Evolutionary conservation across 2,113 vertebrate genomes (phyloP), one percentile per base, ranked within the genome.

Genomic region (Rhodinocichla rosea): DNA sequence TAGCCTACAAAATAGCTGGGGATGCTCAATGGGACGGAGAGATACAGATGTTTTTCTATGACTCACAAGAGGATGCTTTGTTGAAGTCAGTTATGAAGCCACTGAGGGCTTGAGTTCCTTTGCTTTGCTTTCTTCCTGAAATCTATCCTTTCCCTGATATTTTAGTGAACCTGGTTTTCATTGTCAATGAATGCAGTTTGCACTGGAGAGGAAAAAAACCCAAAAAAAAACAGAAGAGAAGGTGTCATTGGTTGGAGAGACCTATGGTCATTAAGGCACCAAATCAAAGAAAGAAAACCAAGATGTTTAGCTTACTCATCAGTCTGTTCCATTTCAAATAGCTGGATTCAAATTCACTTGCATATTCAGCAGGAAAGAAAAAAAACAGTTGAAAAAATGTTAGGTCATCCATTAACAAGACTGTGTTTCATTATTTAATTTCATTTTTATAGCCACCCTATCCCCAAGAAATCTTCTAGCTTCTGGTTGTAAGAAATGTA

Each of bases 371-470:
- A 69, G 35, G 13, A 18, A 56, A 86, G 11, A 42, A 77, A 86
- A 30, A 91, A 79, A 23, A 3, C 20, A 83, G 30, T 30, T 40
- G 20, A 10, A 32, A 88, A 85, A 68, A 49, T 7, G 8, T 64
- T 45, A 62, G 15, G 17, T 80, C 26, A 50, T 67, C 42, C 27
- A 30, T 63, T 86, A 70, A 50, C 7, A 59, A 55, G 39, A 39
- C 12, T 28, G 8, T 74, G 49, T 76, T 95, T 90, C 32, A 42
- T 80, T 77, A 40, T 76, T 95, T 76, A 5, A 57, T 80, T 88
- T 86, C 6, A 14, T 60, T 14, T 49, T 83, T 50, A 40, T 33
- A 63, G 40, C 56, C 35, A 45, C 13, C 13, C 14, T 10, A 26
- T 73, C 7, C n/a, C 30, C 35, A 74, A 56, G 62, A 45, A 73